phyloP scores from a whole-genome alignment of 2,888 invertebrate genomes.

The Acronicta leporina region DNA sequence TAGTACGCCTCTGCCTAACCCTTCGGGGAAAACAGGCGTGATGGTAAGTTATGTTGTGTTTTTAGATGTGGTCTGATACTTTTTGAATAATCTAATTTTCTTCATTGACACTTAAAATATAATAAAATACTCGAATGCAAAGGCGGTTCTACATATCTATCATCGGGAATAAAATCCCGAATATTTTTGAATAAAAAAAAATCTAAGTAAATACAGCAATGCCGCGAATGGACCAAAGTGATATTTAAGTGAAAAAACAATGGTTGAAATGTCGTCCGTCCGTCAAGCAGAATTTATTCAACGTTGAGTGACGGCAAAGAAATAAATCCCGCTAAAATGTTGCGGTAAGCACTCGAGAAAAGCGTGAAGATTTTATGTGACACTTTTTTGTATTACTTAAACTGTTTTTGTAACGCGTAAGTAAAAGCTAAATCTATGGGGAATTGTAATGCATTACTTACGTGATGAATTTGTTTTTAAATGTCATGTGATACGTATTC shows the following conservation, averaged over 20 bases:
- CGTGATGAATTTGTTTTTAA: slow-evolving; percentile 2
- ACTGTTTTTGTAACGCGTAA: slow-evolving; percentile 32
- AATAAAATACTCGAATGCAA: too few relatives aligned
- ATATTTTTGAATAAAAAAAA: too few relatives aligned
- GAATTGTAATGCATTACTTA: slow-evolving; percentile 20
- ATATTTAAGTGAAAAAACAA: slow-evolving; percentile 46
- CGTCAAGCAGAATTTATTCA: slow-evolving; percentile 48
- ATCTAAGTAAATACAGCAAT: neutral
- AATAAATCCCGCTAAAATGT: slow-evolving; percentile 48
- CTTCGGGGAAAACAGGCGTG: too few relatives aligned
- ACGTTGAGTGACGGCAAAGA: slow-evolving; percentile 50
- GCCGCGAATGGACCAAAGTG: slow-evolving; percentile 7
- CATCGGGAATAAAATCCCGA: too few relatives aligned
- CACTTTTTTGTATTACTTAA: slow-evolving; percentile 29
- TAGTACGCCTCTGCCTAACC: too few relatives aligned
- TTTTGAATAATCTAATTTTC: too few relatives aligned
- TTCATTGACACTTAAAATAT: too few relatives aligned
- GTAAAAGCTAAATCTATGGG: slow-evolving; percentile 9
- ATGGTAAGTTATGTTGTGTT: too few relatives aligned
- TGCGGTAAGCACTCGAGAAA: slow-evolving; percentile 14
- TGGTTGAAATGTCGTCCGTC: slow-evolving; percentile 45
- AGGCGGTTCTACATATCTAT: too few relatives aligned
- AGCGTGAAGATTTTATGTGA: slow-evolving; percentile 35
- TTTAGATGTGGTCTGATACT: too few relatives aligned
- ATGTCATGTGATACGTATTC: too few relatives aligned